Conservation (phyloP, 2,888 invertebrate genomes). For the Argyra leucocephala region DNA sequence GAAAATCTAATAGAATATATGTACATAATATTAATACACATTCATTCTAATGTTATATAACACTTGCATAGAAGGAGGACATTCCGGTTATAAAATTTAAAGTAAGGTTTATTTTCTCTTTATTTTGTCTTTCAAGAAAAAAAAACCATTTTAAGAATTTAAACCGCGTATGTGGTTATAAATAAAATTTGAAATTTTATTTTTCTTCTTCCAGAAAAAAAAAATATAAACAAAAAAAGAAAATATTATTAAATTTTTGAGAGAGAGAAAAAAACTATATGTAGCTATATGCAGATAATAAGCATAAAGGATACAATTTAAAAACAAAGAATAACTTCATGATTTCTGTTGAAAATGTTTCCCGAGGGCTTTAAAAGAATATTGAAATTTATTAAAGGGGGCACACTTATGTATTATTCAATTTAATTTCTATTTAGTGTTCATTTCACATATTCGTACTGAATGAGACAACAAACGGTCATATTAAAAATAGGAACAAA, state of each 20-base stretch:
- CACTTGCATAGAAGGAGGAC: too few species aligned
- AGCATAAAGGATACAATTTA: not conserved
- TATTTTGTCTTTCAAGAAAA: not conserved
- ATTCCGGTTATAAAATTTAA: too few species aligned
- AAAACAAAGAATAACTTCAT: not conserved
- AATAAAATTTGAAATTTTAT: not conserved
- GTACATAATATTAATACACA: too few species aligned
- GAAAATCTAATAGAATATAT: too few species aligned
- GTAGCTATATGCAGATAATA: not conserved
- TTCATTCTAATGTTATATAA: too few species aligned
- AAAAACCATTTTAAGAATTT: not conserved
- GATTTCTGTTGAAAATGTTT: not conserved
- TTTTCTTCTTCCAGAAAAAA: not conserved
- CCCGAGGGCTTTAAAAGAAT: not conserved
- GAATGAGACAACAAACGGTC: not conserved
- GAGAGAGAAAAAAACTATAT: too few species aligned
- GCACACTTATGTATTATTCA: not conserved
- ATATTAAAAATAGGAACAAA: too few species aligned
- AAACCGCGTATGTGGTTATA: not conserved
- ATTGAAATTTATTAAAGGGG: not conserved
- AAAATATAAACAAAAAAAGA: too few species aligned
- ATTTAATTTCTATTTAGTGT: not conserved
- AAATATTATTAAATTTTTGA: too few species aligned
- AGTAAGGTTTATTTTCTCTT: not conserved
- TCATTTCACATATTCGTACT: not conserved